These are phyloP conservation scores for Drosophila pachea DNA, from an alignment of 1,140 invertebrate species.

Conservation along the genomic window DNA sequence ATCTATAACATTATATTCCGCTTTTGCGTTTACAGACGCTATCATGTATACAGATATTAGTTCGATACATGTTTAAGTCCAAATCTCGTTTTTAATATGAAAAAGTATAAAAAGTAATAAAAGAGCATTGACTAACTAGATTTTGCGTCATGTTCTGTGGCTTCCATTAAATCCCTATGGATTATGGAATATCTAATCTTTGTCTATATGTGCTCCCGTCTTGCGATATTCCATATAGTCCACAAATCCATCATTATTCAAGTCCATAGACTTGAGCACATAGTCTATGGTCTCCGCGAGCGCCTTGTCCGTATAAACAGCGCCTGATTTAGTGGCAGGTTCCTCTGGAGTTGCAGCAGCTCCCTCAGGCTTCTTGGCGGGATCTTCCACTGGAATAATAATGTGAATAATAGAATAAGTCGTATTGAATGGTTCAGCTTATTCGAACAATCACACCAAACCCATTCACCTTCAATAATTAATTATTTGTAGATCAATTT, in stretches of 20 bases:
- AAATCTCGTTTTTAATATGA: conserved; percentile 15
- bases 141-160: conserved; percentile 43
- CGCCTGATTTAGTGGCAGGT: conserved; percentile 38
- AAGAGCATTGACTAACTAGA: conserved; percentile 38
- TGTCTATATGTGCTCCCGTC: conserved; percentile 59
- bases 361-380: not conserved
- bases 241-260: conserved; percentile 88
- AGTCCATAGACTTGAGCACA: conserved; percentile 85
- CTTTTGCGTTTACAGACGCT: not conserved
- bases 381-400: conserved; percentile 54
- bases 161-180: conserved; percentile 16
- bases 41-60: too few species aligned
- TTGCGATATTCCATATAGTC: conserved; percentile 86
- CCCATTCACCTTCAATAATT: too few species aligned
- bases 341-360: conserved; percentile 50
- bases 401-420: not conserved
- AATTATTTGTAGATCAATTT: conserved; percentile 34
- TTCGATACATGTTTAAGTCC: not conserved
- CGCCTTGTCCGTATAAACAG: conserved; percentile 81
- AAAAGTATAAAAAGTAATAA: conserved; percentile 34
- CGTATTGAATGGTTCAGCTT: too few species aligned
- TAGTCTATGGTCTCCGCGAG: conserved; percentile 85
- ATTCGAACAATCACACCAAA: too few species aligned
- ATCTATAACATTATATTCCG: not conserved
- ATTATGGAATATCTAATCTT: conserved; percentile 29